A percentile compares a stretch with the other conserved stretches of the same genome.
Evolutionary conservation across 2,797 vertebrate species (phyloP).

Genomic region (Pseudopleuronectes americanus): DNA sequence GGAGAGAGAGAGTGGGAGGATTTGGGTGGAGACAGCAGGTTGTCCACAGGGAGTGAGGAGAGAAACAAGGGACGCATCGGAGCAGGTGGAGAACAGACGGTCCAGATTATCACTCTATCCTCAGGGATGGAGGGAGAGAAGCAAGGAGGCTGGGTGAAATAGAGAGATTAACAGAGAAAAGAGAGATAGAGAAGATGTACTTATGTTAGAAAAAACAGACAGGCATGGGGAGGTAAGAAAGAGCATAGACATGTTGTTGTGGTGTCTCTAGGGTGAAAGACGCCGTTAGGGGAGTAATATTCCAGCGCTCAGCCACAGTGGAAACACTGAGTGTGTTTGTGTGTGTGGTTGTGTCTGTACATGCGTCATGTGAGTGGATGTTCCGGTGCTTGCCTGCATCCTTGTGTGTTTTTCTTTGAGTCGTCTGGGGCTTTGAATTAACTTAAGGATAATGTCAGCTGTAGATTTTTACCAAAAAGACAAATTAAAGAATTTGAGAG

Average conservation of each 20-base stretch:
- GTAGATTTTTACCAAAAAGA: neutral
- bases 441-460: neutral
- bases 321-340: constrained; percentile 67
- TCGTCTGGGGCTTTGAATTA: neutral
- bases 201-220: constrained; percentile 43
- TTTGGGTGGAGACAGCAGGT: constrained; percentile 32
- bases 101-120: constrained; percentile 80
- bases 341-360: constrained; percentile 54
- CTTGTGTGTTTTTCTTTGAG: constrained; percentile 15
- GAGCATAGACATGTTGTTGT: constrained; percentile 77
- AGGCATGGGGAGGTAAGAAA: constrained; percentile 41
- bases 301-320: constrained; percentile 65
- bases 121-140: constrained; percentile 67
- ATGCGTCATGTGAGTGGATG: constrained; percentile 50
- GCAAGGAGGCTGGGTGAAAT: constrained; percentile 30
- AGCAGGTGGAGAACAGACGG: constrained; percentile 83
- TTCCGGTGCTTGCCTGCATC: constrained; percentile 41
- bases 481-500: no score
- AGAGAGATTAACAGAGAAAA: constrained; percentile 58
- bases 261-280: constrained; percentile 66
- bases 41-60: constrained; percentile 55
- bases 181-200: constrained; percentile 53
- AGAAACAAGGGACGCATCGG: constrained; percentile 62
- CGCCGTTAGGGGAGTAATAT: constrained; percentile 65
- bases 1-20: constrained; percentile 15